Conservation (phyloP, 2,797 vertebrate species). For the Lindbergichthys nudifrons region DNA sequence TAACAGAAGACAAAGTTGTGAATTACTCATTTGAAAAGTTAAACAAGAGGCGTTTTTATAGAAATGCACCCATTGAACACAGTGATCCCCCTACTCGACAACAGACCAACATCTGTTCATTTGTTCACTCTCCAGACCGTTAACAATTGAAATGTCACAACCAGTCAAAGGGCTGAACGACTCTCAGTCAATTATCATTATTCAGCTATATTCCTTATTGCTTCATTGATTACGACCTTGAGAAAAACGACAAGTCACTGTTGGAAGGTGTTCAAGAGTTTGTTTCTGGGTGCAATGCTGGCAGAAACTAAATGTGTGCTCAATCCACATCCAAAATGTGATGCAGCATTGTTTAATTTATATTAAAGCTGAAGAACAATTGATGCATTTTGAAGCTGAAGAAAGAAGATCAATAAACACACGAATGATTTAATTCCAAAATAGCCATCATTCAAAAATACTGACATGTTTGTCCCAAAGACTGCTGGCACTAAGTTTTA, state of each 20-base stretch:
- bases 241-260: background rate
- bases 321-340: conserved; percentile 38
- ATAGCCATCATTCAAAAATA: conserved; percentile 49
- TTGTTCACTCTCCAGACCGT: conserved; percentile 12
- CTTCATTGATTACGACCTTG: conserved; percentile 18
- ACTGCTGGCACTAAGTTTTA: conserved; percentile 39
- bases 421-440: conserved; percentile 22
- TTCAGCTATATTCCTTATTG: conserved; percentile 37
- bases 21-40: conserved; percentile 55
- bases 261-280: conserved; percentile 18
- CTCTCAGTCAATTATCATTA: conserved; percentile 7
- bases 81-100: background rate
- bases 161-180: conserved; percentile 10
- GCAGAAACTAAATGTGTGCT: conserved; percentile 40
- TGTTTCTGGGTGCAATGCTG: conserved; percentile 3
- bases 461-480: conserved; percentile 29
- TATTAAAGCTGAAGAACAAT: conserved; percentile 44
- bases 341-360: conserved; percentile 23
- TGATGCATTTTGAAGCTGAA: conserved; percentile 19
- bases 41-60: conserved; percentile 41
- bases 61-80: conserved; percentile 48
- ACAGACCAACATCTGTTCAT: conserved; percentile 18
- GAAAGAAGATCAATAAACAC: conserved; percentile 6
- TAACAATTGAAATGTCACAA: conserved; percentile 33
- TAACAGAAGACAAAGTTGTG: conserved; percentile 42